A percentile compares a stretch with the other conserved stretches of the same genome.
phyloP scores from a whole-genome alignment of 2,113 vertebrate genomes.

The Malurus alboscapulatus region DNA sequence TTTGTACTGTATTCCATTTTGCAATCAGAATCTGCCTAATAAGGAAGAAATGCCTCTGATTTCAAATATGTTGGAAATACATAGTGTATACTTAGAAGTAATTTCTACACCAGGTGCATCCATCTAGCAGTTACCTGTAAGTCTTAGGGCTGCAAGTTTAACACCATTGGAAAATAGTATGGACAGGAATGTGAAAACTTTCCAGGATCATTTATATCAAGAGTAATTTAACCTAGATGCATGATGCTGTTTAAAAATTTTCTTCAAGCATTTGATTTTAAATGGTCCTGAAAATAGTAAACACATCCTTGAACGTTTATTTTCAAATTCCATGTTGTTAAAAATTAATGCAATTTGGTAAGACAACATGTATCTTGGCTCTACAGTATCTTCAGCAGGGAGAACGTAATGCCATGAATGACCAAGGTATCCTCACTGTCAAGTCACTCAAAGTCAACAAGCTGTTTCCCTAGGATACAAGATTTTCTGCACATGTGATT shows the following conservation, averaged over 20 bases:
- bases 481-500: not conserved
- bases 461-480: not conserved
- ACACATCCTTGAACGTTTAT: not conserved
- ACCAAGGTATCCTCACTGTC: not conserved
- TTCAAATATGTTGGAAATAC: not conserved
- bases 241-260: not conserved
- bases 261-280: not conserved
- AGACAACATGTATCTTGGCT: not conserved
- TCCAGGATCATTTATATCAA: not conserved
- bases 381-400: not conserved
- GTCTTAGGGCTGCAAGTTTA: not conserved
- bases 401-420: not conserved
- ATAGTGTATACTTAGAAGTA: not conserved
- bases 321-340: not conserved
- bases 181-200: not conserved
- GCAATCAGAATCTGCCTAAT: not conserved
- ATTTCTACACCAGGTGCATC: not conserved
- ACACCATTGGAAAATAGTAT: not conserved
- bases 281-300: not conserved
- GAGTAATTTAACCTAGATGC: not conserved
- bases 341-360: not conserved
- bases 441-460: not conserved
- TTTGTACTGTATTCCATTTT: not conserved
- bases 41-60: not conserved
- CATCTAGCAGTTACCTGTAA: not conserved